Base-by-base conservation (phyloP, 2,888 invertebrate species). In the Apotomis betuletana region DNA sequence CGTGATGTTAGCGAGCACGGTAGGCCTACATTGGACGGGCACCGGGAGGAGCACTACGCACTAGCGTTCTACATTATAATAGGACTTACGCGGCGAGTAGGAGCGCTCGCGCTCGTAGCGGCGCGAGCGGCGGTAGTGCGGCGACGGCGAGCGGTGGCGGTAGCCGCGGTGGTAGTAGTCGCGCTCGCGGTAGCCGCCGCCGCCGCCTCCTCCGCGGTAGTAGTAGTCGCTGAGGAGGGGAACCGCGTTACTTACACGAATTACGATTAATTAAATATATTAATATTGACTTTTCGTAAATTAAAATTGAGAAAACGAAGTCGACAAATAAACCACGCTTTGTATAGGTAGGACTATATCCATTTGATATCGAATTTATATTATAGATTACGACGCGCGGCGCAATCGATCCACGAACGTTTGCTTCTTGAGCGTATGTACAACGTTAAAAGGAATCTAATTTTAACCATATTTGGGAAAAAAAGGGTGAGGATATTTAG, bases 21-120 rank as follows among this genome's bases (percentile, higher is more conserved):
- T 27, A 27, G 27, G 27, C 27, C 27, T 27, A 27, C 27, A 27
- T 27, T 27, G 27, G 27, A 27, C 27, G 27, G 27, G 27, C 27
- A 27, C 27, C 27, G 27, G 27, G 27, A 27, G 27, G 15, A 15
- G 27, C 27, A 27, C 27, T 27, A 27, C 2, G 49, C 46, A 54
- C 52, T 59, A 69, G 46, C 71, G 82, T 74, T 84, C 82, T 76
- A 81, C 82, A 73, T 83, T 82, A 83, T 83, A 84, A 81, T 84
- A 84, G 77, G 89, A 96, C 96, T 96, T 95, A 96, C 96, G 96
- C 88, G 96, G 97, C 81, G 96, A 96, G 90, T 96, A 96, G 76
- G 97, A 97, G 81, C 96, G 95, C 77, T 96, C 96, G 73, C 96
- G 94, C 78, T 96, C 96, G 87, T 96, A 96, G 80, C 96, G 95